Evolutionary conservation across 2,888 invertebrate species (phyloP).

Genomic region (Heteromyza rotundicornis): DNA sequence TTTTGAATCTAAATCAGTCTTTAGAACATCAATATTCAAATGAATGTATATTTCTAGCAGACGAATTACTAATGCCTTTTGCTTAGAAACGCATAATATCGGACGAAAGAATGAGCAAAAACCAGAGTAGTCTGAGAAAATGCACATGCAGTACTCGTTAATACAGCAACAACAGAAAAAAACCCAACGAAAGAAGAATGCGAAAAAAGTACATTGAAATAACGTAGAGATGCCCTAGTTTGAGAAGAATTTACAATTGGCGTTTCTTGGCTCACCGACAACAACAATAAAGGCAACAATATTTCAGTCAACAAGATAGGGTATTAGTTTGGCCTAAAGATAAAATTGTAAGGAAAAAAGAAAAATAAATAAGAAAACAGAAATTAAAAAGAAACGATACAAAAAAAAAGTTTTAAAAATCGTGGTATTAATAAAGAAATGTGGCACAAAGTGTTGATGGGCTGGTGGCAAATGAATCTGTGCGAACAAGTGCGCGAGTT

Average conservation of each 20-base stretch:
- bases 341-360: background rate
- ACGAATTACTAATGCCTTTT: background rate
- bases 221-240: conserved; percentile 22
- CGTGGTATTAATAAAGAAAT: conserved; percentile 3
- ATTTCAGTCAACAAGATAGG: background rate
- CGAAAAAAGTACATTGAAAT: too few species aligned
- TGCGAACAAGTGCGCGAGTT: conserved; percentile 1
- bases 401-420: too few species aligned
- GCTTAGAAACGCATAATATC: background rate
- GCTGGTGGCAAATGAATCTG: background rate
- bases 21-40: too few species aligned
- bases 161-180: too few species aligned
- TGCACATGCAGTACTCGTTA: background rate
- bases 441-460: background rate
- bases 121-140: background rate
- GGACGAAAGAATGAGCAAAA: background rate
- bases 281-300: conserved; percentile 4
- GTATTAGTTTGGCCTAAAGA: background rate
- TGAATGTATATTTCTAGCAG: too few species aligned
- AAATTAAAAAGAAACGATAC: background rate
- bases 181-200: background rate
- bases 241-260: conserved; percentile 23
- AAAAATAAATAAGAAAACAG: background rate
- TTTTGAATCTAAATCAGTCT: too few species aligned
- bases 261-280: conserved; percentile 11